Evolutionary conservation across 1,140 invertebrate genomes (phyloP).

Genomic region (Solenopsis invicta): DNA sequence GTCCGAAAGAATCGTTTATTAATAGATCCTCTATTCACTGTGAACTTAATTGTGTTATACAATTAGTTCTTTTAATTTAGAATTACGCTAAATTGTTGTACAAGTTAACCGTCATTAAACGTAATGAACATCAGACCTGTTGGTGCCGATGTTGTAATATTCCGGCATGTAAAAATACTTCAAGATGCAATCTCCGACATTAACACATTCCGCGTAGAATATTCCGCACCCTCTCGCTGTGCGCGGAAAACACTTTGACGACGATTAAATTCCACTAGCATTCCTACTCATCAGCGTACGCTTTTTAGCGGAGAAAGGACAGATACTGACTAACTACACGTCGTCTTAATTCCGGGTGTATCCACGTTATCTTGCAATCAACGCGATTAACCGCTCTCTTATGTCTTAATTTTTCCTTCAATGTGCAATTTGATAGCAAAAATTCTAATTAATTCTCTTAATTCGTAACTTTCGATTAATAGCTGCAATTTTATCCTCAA

Average conservation of each 20-base stretch:
- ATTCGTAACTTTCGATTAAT: slow-evolving; percentile 59
- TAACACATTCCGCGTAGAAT: slow-evolving; percentile 28
- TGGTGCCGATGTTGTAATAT: slow-evolving; percentile 27
- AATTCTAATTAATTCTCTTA: slow-evolving; percentile 54
- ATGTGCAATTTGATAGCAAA: slow-evolving; percentile 34
- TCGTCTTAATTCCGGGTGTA: slow-evolving; percentile 63
- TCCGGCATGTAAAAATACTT: slow-evolving; percentile 12
- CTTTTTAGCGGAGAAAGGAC: slow-evolving; percentile 32
- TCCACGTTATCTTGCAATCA: slow-evolving; percentile 64
- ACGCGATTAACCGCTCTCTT: slow-evolving; percentile 60
- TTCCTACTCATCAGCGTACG: slow-evolving; percentile 22
- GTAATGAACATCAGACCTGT: neutral
- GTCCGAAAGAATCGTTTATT: neutral
- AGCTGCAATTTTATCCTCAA: neutral
- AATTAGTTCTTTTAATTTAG: neutral
- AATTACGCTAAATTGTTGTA: neutral
- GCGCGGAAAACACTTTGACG: slow-evolving; percentile 38
- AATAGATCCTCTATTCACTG: neutral
- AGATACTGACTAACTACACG: slow-evolving; percentile 23
- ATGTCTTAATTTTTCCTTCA: slow-evolving; percentile 50
- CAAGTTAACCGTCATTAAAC: neutral
- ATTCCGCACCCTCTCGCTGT: slow-evolving; percentile 4
- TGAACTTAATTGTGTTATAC: neutral
- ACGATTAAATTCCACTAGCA: slow-evolving; percentile 69
- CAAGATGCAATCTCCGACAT: slow-evolving; percentile 47